phyloP scores from a whole-genome alignment of 2,797 vertebrate genomes.

The Falco columbarius region DNA sequence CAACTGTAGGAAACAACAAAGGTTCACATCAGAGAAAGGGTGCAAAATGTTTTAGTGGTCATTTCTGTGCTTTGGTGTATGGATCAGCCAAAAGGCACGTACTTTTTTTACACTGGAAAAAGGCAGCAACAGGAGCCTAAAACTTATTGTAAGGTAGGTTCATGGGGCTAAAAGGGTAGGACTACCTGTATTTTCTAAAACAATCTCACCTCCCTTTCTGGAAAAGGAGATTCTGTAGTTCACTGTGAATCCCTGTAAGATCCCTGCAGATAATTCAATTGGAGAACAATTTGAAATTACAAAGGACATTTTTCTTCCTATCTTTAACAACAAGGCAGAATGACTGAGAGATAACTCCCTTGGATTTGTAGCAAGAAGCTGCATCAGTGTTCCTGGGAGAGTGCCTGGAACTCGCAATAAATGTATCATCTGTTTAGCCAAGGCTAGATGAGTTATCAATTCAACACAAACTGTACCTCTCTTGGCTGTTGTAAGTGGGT shows the following conservation, averaged over 20 bases:
- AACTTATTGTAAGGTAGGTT: background rate
- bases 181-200: background rate
- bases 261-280: background rate
- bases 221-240: background rate
- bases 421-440: background rate
- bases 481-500: background rate
- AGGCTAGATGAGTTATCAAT: background rate
- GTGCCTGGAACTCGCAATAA: background rate
- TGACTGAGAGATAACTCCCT: background rate
- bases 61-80: background rate
- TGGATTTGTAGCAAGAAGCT: conserved; percentile 12
- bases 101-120: background rate
- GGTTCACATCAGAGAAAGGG: background rate
- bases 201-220: background rate
- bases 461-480: background rate
- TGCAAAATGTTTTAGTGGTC: background rate
- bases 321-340: background rate
- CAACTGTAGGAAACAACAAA: background rate
- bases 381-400: background rate
- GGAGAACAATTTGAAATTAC: conserved; percentile 40
- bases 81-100: background rate
- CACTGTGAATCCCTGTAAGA: background rate
- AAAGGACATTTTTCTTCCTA: conserved; percentile 20
- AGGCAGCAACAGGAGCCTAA: background rate
- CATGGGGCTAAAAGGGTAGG: background rate